These are phyloP conservation scores for Unio pictorum DNA, from an alignment of 2,888 invertebrate genomes.

Conservation along the genomic window DNA sequence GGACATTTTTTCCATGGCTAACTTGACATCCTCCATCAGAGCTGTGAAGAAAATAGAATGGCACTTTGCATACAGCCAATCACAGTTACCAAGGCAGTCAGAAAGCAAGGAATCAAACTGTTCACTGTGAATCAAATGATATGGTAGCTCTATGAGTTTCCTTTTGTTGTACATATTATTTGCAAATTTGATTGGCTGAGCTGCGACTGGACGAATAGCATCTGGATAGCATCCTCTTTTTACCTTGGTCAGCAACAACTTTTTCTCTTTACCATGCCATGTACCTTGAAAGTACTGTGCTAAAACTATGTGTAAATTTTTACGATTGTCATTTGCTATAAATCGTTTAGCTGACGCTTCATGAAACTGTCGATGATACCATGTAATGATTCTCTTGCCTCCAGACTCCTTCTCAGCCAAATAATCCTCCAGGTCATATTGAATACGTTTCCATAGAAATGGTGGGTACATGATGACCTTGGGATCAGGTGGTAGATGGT, in stretches of 20 bases:
- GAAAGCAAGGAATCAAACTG: constrained; percentile 78
- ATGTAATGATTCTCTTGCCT: constrained; percentile 39
- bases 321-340: constrained; percentile 7
- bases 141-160: constrained; percentile 54
- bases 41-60: constrained; percentile 95
- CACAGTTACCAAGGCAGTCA: constrained; percentile 94
- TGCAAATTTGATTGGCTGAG: constrained; percentile 44
- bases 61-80: constrained; percentile 95
- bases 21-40: constrained; percentile 86
- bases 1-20: constrained; percentile 25
- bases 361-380: constrained; percentile 60
- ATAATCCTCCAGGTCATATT: constrained; percentile 47
- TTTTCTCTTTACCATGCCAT: constrained; percentile 51
- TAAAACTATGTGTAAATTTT: constrained; percentile 33
- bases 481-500: constrained; percentile 61
- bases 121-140: constrained; percentile 45
- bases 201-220: constrained; percentile 45
- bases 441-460: constrained; percentile 49
- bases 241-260: constrained; percentile 53
- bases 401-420: constrained; percentile 44
- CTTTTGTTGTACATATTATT: constrained; percentile 41
- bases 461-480: constrained; percentile 53
- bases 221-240: constrained; percentile 56
- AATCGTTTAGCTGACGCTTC: constrained; percentile 37
- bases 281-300: constrained; percentile 60